Base-by-base conservation (phyloP, 2,888 invertebrate species). In the Tyria jacobaeae region DNA sequence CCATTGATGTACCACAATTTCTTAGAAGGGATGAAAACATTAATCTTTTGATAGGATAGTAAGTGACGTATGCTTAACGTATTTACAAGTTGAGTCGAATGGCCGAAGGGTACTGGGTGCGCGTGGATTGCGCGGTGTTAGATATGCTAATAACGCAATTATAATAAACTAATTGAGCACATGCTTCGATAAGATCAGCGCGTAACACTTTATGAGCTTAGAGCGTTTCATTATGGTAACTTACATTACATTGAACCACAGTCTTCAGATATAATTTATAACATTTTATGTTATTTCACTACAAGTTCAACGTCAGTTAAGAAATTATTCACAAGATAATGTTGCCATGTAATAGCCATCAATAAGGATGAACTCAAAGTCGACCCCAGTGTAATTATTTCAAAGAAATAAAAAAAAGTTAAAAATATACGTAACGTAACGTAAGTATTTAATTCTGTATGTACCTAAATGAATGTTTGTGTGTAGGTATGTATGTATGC, bases 1-100 rank as follows among this genome's bases (percentile, higher is more conserved):
- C 27, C 17, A 24, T 12, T 17, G 17, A 17, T 10, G 31, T 56
- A 41, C 17, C 48, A 48, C 48, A 9, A 24, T n/a, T 24, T 50
- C 48, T 9, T 17, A 15, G 54, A 70, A 70, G 65, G 31, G 31
- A 70, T 68, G 55, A 63, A 55, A 50, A 35, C 25, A 41, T 41
- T 14, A 50, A 9, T n/a, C 3, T 17, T 37, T 37, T 17, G 31
- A 50, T 14, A 24, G 21, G 3, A 6, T 34, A 49, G n/a, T 12
- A 12, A 44, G 44, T 21, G 21, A 27, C 21, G 34, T 35, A 6
- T 15, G 15, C 7, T 21, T 51, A 51, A 6, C 35, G 34, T 14
- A 12, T 21, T 34, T 31, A 34, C 31, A 31, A 3, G 49, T n/a
- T 14, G 12, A 34, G 51, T 21, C 2, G 51, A 51, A 21, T 51